Conservation (phyloP, 2,888 invertebrate species). For the Rhamnusium bicolor region DNA sequence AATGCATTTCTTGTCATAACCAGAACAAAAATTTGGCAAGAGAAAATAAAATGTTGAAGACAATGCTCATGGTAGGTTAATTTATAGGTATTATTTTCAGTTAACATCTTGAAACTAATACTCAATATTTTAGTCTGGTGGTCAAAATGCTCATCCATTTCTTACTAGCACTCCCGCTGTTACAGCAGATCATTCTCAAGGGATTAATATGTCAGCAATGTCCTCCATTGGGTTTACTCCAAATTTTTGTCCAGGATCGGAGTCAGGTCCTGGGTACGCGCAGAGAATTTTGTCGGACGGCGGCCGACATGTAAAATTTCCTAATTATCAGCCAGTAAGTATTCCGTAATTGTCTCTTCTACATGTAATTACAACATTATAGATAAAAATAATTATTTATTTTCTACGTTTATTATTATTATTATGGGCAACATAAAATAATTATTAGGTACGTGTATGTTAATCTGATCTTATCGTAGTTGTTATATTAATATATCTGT, state of each 20-base stretch:
- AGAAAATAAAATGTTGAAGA: constrained; percentile 58
- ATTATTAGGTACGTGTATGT: too few species aligned
- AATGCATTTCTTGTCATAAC: constrained; percentile 57
- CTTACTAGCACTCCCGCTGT: constrained; percentile 48
- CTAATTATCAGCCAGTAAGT: constrained; percentile 1
- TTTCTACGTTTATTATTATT: too few species aligned
- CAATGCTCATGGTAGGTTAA: constrained; percentile 53
- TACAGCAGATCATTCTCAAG: constrained; percentile 23
- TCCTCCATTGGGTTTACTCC: constrained; percentile 47
- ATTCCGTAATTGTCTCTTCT: too few species aligned
- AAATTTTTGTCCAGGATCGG: constrained; percentile 8
- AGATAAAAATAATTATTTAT: too few species aligned
- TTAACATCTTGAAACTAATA: neutral
- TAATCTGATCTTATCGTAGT: too few species aligned
- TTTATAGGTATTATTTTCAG: neutral
- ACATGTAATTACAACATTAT: too few species aligned
- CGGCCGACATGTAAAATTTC: neutral
- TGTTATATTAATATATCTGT: too few species aligned
- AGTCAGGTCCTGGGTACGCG: constrained; percentile 21
- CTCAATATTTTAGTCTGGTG: constrained; percentile 32
- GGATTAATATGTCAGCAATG: constrained; percentile 42
- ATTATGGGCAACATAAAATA: too few species aligned
- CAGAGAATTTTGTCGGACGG: constrained; percentile 17
- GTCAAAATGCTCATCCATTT: constrained; percentile 39
- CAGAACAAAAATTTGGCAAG: constrained; percentile 57